A percentile compares a stretch with the other conserved stretches of the same genome.
phyloP scores from a whole-genome alignment of 2,888 invertebrate species.

The Cephus pulcher region DNA sequence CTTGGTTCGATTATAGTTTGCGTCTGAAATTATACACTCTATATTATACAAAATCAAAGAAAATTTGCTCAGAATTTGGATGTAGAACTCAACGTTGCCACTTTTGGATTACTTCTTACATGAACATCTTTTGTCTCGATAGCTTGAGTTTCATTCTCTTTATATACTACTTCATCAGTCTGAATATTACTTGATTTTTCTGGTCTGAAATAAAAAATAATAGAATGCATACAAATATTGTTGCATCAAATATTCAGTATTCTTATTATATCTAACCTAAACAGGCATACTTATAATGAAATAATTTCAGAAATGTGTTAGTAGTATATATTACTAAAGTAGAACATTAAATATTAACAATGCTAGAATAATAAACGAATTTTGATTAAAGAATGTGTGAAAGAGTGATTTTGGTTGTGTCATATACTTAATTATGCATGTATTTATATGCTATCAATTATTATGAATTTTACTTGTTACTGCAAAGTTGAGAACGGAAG shows the following conservation, averaged over 20 bases:
- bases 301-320: slow-evolving; percentile 2
- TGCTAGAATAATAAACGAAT: neutral
- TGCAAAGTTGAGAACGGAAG: slow-evolving; percentile 49
- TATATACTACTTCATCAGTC: slow-evolving; percentile 49
- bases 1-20: slow-evolving; percentile 47
- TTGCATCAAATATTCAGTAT: neutral
- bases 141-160: slow-evolving; percentile 45
- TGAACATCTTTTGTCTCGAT: slow-evolving; percentile 45
- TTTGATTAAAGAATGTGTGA: neutral
- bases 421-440: neutral
- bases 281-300: slow-evolving; percentile 4
- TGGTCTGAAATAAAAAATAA: slow-evolving; percentile 37
- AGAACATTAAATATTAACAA: neutral
- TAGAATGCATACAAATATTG: neutral
- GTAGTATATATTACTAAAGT: neutral
- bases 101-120: slow-evolving; percentile 30
- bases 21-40: slow-evolving; percentile 42
- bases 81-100: neutral
- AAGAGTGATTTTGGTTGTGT: neutral
- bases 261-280: neutral
- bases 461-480: slow-evolving; percentile 44
- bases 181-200: slow-evolving; percentile 47
- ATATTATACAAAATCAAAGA: neutral
- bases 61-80: neutral
- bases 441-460: slow-evolving; percentile 13